Evolutionary conservation across 2,888 invertebrate species (phyloP).

Genomic region (Copidosoma aretas): DNA sequence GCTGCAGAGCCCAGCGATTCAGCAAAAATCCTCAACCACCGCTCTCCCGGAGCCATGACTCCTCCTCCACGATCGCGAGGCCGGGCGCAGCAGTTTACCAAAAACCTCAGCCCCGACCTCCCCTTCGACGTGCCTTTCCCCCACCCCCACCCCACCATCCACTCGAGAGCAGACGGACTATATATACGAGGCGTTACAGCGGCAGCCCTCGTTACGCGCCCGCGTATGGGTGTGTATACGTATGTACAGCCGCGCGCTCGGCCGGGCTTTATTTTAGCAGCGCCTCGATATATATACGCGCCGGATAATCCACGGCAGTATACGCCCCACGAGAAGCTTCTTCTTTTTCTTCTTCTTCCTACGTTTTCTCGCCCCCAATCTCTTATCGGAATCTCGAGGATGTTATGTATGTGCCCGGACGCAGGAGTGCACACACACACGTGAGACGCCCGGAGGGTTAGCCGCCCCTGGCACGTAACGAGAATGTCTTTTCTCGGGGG

Average conservation of each 20-base stretch:
- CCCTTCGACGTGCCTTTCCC: neutral
- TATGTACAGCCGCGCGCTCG: no score
- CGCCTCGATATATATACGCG: neutral
- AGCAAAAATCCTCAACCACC: slow-evolving; percentile 14
- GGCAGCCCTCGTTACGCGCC: slow-evolving; percentile 12
- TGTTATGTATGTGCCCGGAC: no score
- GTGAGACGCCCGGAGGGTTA: neutral
- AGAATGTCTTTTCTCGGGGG: slow-evolving; percentile 20
- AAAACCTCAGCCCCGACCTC: neutral
- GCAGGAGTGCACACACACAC: neutral
- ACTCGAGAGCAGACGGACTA: slow-evolving; percentile 20
- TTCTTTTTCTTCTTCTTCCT: neutral
- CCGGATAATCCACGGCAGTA: slow-evolving; percentile 26
- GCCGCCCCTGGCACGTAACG: neutral
- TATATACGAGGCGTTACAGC: slow-evolving; percentile 16
- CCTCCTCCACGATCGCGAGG: slow-evolving; percentile 27
- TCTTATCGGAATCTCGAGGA: neutral
- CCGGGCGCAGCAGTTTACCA: slow-evolving; percentile 11
- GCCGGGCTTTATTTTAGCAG: slow-evolving; percentile 26
- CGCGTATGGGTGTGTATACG: no score
- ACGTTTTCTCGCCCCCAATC: neutral
- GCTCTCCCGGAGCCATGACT: slow-evolving; percentile 5
- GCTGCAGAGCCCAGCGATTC: neutral
- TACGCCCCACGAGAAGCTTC: neutral
- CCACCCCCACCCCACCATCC: neutral